Evolutionary conservation across 2,888 invertebrate genomes (phyloP).

Genomic region (Stratiomys singularior): DNA sequence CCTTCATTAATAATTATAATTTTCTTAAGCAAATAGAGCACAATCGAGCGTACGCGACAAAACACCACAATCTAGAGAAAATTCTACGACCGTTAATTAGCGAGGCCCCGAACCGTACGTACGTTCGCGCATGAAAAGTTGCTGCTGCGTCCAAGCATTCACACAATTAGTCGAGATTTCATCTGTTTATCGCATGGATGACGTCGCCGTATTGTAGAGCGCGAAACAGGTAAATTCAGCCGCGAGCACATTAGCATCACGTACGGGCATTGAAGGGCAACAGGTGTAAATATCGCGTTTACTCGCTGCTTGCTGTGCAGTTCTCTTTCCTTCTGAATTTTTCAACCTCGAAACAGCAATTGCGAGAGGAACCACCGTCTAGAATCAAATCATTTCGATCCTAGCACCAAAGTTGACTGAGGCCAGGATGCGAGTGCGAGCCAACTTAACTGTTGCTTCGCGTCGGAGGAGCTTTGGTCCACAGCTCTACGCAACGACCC

Average conservation of each 20-base stretch:
- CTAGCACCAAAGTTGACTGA: constrained; percentile 43
- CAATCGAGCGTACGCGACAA: constrained; percentile 7
- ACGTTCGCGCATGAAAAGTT: not conserved
- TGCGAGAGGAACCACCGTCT: not conserved
- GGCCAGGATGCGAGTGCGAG: constrained; percentile 38
- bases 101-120: constrained; percentile 27
- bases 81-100: constrained; percentile 20
- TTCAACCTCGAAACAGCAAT: not conserved
- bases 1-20: constrained; percentile 1
- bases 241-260: not conserved
- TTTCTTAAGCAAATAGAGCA: constrained; percentile 17
- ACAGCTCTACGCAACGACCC: constrained; percentile 17
- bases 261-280: not conserved
- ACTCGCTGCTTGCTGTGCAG: not conserved
- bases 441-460: constrained; percentile 39
- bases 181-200: constrained; percentile 7
- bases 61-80: not conserved
- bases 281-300: too few species aligned
- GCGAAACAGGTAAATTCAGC: constrained; percentile 14
- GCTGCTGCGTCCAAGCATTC: constrained; percentile 27
- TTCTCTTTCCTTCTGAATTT: not conserved
- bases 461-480: constrained; percentile 30
- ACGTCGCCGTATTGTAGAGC: not conserved
- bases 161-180: constrained; percentile 28
- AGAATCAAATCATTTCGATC: constrained; percentile 20